Evolutionary conservation across 2,888 invertebrate species (phyloP), one percentile per base, ranked within the genome.

Genomic region (Polietes domitor): DNA sequence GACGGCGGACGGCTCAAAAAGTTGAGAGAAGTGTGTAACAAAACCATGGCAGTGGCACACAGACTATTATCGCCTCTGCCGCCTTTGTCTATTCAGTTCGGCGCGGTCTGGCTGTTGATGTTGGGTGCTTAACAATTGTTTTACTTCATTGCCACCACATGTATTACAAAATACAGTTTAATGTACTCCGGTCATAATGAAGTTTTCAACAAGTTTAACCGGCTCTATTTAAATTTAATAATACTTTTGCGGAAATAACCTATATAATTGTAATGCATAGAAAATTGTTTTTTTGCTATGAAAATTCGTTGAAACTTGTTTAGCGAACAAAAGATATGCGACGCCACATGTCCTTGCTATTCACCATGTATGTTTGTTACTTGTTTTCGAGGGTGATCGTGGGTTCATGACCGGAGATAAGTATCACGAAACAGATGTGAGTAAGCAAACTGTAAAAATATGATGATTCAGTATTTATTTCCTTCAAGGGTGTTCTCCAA

Each of bases 1-100:
- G 32, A n/a, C 15, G 6, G 15, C 7, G n/a, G 50, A 3, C 6
- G 19, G 24, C n/a, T 43, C 55, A 1, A n/a, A 58, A 28, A 41
- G 21, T 61, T 4, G 37, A 77, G 41, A 82, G 41, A 76, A 61
- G 73, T 61, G 58, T 58, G 58, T 73, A 73, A 73, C 37, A 55
- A 73, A 83, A 77, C 77, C 77, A 74, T 85, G 83, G 85, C 82
- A 86, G 71, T 83, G 81, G 86, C 79, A 83, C 85, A 85, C 53
- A 58, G 70, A 41, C 58, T 47, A 24, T 68, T 9, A 28, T 61
- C 28, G 28, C 61, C 61, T 61, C 28, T 61, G 61, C 61, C 61
- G 28, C 61, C 10, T n/a, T 68, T 43, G 68, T 68, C 68, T 32
- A 61, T n/a, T 47, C 47, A 12, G 24, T 32, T 32, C 32, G 32